Base-by-base conservation (phyloP, 2,888 invertebrate species). In the Macrostomum cliftonense region DNA sequence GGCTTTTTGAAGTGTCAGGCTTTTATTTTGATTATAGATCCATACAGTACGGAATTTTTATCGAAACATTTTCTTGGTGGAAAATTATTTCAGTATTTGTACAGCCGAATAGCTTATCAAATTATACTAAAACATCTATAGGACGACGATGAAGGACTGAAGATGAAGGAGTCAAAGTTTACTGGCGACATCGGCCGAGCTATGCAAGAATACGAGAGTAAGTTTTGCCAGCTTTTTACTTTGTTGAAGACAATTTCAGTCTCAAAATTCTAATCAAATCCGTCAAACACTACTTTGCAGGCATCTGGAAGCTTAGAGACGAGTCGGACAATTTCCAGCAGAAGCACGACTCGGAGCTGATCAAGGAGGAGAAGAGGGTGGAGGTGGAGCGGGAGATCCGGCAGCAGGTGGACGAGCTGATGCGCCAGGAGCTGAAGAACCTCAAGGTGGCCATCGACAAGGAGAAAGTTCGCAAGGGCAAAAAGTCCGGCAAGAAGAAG, bases 241-340 rank as follows among this genome's bases (percentile, higher is more conserved):
- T n/a, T n/a, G n/a, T n/a, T n/a, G n/a, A n/a, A n/a, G n/a, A n/a
- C n/a, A n/a, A n/a, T n/a, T n/a, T n/a, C n/a, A n/a, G n/a, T n/a
- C n/a, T n/a, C n/a, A n/a, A n/a, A n/a, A n/a, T n/a, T n/a, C n/a
- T n/a, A n/a, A n/a, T n/a, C n/a, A n/a, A n/a, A n/a, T n/a, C n/a
- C n/a, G n/a, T n/a, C n/a, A n/a, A n/a, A n/a, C n/a, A n/a, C n/a
- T n/a, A n/a, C n/a, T n/a, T n/a, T 52, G 13, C 38, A 63, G 85
- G 82, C 53, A 75, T 80, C 20, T 91, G 89, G 89, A 79, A 78
- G 58, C 77, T 78, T 48, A 80, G 79, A 63, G 81, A 84, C 57
- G 86, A 87, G 61, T 71, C 74, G 0, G 72, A 75, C 1, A 83
- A 86, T 68, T 76, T 78, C 0, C 73, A 77, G 45, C 87, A 89